Evolutionary conservation across 1,140 invertebrate species (phyloP), one percentile per base, ranked within the genome.

Genomic region (Elymnias hypermnestra): DNA sequence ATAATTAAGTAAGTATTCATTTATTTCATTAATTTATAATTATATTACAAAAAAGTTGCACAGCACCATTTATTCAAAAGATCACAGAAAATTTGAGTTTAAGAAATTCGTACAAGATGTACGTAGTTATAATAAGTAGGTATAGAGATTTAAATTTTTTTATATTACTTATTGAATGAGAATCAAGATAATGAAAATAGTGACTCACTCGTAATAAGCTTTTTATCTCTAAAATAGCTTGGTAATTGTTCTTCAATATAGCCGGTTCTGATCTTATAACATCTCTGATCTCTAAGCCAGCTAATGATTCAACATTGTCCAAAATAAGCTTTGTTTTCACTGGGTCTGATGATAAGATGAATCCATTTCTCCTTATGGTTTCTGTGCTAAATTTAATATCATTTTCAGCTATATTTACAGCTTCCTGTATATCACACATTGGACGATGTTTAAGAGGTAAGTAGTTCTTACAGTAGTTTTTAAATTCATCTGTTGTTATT

Each of bases 201-300:
- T n/a, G n/a, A n/a, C n/a, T n/a, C n/a, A n/a, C n/a, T n/a, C n/a
- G n/a, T 7, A 89, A 72, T 45, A 88, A 63, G 14, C 84, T 41
- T 35, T 82, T 69, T 21, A 88, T 89, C 67, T 87, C 63, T 29
- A 83, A 60, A 9, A 90, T 35, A 3, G 83, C 59, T 45, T 84
- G 78, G 47, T 81, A 87, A 44, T 83, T 82, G 46, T 86, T 86
- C 70, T 88, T 89, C 8, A 90, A 57, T 15, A 90, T 87, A 15
- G 87, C 88, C 15, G 89, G 88, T 42, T 88, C 75, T 12, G 76
- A 71, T 53, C 55, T 81, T 3, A 88, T 72, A 29, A 79, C 85
- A 3, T 88, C 76, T 31, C 76, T 64, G 12, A 89, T 88, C 51
- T 88, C 74, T 10, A 86, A 49, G 0, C 77, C 88, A 29, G 81